A percentile compares a stretch with the other conserved stretches of the same genome.
These are phyloP conservation scores for Epicampocera succincta DNA, from an alignment of 2,888 invertebrate genomes.

Conservation along the genomic window DNA sequence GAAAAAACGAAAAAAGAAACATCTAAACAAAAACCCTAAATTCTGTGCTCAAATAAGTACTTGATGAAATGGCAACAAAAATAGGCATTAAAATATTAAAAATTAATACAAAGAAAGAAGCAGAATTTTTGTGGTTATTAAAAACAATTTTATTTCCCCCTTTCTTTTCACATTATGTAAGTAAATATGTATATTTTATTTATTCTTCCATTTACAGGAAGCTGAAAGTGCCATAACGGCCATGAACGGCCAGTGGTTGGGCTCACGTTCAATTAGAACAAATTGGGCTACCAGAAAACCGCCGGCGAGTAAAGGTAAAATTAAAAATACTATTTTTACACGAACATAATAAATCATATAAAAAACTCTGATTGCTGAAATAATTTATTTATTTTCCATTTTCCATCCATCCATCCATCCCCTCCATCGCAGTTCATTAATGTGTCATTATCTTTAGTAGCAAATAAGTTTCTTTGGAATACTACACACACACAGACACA, in stretches of 20 bases:
- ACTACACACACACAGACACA: neutral
- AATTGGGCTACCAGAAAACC: conserved; percentile 99
- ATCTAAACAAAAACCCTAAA: neutral
- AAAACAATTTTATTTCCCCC: neutral
- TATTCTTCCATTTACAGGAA: conserved; percentile 85
- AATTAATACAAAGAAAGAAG: conserved; percentile 6
- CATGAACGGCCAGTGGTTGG: conserved; percentile 99
- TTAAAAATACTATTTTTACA: conserved; percentile 82
- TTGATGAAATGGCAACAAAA: neutral
- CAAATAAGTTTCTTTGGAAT: conserved; percentile 32
- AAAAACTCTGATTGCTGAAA: conserved; percentile 1
- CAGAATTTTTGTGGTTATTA: neutral
- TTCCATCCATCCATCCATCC: neutral
- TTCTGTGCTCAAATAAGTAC: conserved; percentile 4
- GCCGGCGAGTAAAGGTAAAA: conserved; percentile 90
- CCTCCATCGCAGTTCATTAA: conserved; percentile 54
- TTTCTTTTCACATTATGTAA: conserved; percentile 10
- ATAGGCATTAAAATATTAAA: neutral
- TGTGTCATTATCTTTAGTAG: conserved; percentile 61
- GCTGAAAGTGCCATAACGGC: conserved; percentile 98
- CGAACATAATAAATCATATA: conserved; percentile 1
- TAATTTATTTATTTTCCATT: neutral
- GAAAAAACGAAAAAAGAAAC: neutral
- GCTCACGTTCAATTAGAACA: conserved; percentile 97
- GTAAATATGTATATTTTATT: neutral